Conservation (phyloP, 2,797 vertebrate genomes). For the Rhincodon typus region DNA sequence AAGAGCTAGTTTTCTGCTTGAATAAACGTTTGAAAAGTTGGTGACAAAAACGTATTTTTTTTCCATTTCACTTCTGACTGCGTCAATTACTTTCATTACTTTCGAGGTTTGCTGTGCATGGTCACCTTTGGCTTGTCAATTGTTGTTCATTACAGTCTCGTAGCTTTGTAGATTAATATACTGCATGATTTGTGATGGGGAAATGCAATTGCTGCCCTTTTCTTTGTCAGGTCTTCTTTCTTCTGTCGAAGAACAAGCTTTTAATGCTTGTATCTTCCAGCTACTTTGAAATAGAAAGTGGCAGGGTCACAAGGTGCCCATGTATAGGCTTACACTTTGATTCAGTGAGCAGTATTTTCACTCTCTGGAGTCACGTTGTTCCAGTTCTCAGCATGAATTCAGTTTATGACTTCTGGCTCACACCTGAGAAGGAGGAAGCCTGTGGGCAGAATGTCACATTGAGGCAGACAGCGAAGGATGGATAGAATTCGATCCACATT, state of each 20-base stretch:
- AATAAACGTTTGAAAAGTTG: constrained; percentile 23
- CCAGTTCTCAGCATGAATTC: neutral
- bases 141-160: constrained; percentile 42
- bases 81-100: constrained; percentile 38
- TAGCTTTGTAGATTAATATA: constrained; percentile 49
- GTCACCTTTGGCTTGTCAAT: constrained; percentile 39
- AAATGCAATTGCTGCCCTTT: constrained; percentile 49
- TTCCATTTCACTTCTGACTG: constrained; percentile 39
- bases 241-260: constrained; percentile 47
- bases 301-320: neutral
- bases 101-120: constrained; percentile 1
- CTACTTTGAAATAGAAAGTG: constrained; percentile 28
- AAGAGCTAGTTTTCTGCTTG: constrained; percentile 38
- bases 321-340: neutral
- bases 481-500: neutral
- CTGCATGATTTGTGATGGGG: constrained; percentile 52
- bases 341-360: constrained; percentile 14
- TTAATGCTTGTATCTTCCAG: constrained; percentile 40
- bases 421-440: neutral
- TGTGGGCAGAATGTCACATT: neutral
- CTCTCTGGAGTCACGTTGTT: neutral
- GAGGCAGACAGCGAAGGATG: neutral
- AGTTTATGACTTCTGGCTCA: neutral
- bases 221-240: constrained; percentile 58
- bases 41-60: constrained; percentile 7